These are phyloP conservation scores for Craseonycteris thonglongyai DNA, from an alignment of 2,113 vertebrate genomes.

Conservation along the genomic window DNA sequence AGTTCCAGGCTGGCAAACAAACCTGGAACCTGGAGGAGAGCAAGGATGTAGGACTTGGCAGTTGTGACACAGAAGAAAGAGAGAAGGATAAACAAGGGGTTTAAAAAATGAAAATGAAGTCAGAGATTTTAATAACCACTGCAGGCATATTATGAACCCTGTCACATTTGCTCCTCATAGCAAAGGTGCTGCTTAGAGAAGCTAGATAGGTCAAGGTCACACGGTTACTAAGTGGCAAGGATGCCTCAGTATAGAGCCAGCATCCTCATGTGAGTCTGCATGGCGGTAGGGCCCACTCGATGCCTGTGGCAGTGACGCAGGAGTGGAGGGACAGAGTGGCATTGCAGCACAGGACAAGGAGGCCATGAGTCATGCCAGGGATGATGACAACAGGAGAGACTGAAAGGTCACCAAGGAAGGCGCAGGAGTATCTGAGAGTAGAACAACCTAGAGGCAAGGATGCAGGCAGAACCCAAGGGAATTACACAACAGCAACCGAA, in stretches of 20 bases:
- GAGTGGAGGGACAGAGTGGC: no score
- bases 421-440: neutral
- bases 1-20: neutral
- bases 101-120: neutral
- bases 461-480: no score
- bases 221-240: neutral
- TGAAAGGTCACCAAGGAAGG: neutral
- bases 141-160: neutral
- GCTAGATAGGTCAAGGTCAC: neutral
- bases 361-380: neutral
- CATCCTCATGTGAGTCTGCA: accelerated
- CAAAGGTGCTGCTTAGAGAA: neutral
- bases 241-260: neutral
- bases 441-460: neutral
- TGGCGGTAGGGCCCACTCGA: neutral
- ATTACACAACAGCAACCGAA: neutral
- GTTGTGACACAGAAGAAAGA: neutral
- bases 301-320: neutral
- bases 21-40: neutral
- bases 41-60: neutral
- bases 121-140: neutral
- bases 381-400: neutral
- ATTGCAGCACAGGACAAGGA: neutral
- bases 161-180: neutral
- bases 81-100: neutral